phyloP scores from a whole-genome alignment of 2,888 invertebrate species.

The Morinoia aosen region DNA sequence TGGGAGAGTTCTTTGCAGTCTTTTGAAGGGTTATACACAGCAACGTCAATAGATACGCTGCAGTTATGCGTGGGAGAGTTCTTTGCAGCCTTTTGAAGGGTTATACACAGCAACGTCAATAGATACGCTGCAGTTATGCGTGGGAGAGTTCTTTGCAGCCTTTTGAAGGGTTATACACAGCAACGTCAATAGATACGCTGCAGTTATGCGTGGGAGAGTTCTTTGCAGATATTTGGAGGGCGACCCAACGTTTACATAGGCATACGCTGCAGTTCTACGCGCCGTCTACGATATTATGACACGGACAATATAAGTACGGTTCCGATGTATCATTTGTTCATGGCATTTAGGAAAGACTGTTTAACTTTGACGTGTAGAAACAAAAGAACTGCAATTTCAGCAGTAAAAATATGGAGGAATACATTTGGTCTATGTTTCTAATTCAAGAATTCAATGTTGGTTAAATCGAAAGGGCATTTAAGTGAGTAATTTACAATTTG shows the following conservation, averaged over 20 bases:
- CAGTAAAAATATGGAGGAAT: background rate
- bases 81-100: too few species aligned
- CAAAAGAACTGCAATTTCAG: background rate
- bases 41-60: too few species aligned
- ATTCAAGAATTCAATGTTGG: background rate
- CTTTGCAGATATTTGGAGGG: background rate
- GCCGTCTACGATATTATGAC: too few species aligned
- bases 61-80: too few species aligned
- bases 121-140: too few species aligned
- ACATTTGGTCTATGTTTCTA: background rate
- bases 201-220: too few species aligned
- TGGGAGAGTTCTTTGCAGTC: too few species aligned
- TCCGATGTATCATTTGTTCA: background rate
- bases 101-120: too few species aligned
- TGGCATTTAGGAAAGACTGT: background rate
- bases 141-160: too few species aligned
- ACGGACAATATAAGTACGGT: background rate
- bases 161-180: too few species aligned
- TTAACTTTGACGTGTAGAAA: background rate
- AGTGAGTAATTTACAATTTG: background rate
- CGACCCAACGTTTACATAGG: background rate
- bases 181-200: too few species aligned
- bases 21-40: too few species aligned
- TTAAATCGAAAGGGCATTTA: background rate
- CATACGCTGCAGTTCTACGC: background rate